Base-by-base conservation (phyloP, 2,797 vertebrate genomes). In the Acestrorhynchus altus region DNA sequence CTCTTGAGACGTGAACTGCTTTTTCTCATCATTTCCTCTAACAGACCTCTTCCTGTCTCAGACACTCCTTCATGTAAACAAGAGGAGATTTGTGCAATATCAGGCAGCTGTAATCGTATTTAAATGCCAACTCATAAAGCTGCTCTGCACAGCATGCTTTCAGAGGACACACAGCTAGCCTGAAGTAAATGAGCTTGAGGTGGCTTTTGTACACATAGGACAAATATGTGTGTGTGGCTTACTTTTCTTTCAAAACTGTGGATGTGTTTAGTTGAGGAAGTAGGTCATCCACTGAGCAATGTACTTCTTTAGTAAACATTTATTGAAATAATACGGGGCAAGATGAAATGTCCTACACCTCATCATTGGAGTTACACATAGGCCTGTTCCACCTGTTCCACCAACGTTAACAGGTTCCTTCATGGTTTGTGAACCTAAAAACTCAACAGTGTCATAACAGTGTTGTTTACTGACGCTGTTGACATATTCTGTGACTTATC, bases 21-120 rank as follows among this genome's bases (percentile, higher is more conserved):
- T 47, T 59, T 76, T 63, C 69, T 73, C 73, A 68, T 81, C 68
- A 79, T 85, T 85, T 83, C 77, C 81, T 77, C 46, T 79, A 83
- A 79, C 73, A 71, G 76, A 70, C 39, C 60, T 74, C 80, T 85
- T 85, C 83, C 83, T 83, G 78, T 83, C 79, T 65, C 26, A 47
- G 28, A 31, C 73, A 42, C 77, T 57, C 24, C 39, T 47, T 79
- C 44, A 57, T 81, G 65, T 85, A 85, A 83, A 83, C 76, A 75
- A 64, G 26, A 77, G 22, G 3, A 61, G 22, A 70, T 54, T 73
- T 64, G 26, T 46, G 39, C 67, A 18, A 4, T 59, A 72, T 54
- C 44, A 49, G 11, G 49, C 57, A 39, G 64, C 56, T 61, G 44
- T 35, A 47, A 65, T 52, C 16, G 12, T 18, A 44, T 63, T 39